A percentile compares a stretch with the other conserved stretches of the same genome.
These are phyloP conservation scores for Mesoligia furuncula DNA, from an alignment of 2,888 invertebrate genomes.

Conservation along the genomic window DNA sequence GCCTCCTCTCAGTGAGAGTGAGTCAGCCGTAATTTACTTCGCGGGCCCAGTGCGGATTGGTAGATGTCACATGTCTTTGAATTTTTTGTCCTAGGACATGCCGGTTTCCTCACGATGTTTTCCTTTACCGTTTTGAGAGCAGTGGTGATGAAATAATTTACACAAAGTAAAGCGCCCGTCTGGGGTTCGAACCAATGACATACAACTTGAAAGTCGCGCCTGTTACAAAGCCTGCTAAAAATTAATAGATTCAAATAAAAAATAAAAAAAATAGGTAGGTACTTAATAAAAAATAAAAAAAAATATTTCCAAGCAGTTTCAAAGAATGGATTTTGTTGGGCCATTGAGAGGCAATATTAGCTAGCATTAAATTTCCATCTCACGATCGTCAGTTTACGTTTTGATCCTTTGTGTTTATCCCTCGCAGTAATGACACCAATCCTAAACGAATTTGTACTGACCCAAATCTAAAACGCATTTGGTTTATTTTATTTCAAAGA, in stretches of 20 bases:
- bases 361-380: background rate
- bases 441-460: slow-evolving; percentile 8
- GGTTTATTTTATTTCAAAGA: slow-evolving; percentile 40
- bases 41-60: background rate
- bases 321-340: background rate
- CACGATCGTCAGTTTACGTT: background rate
- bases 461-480: slow-evolving; percentile 19
- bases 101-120: background rate
- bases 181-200: background rate
- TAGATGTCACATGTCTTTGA: background rate
- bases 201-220: background rate
- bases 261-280: no score
- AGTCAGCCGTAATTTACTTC: background rate
- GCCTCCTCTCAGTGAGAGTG: background rate
- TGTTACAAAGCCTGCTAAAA: background rate
- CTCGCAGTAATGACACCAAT: background rate
- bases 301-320: background rate
- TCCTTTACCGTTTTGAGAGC: background rate
- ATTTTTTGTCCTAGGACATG: background rate
- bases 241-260: background rate
- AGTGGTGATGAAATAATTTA: background rate
- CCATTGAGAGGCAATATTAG: background rate
- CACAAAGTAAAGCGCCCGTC: background rate
- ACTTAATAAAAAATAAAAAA: no score
- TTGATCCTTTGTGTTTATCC: slow-evolving; percentile 8